Evolutionary conservation across 2,797 vertebrate species (phyloP), one percentile per base, ranked within the genome.

Genomic region (Chelidonichthys spinosus): DNA sequence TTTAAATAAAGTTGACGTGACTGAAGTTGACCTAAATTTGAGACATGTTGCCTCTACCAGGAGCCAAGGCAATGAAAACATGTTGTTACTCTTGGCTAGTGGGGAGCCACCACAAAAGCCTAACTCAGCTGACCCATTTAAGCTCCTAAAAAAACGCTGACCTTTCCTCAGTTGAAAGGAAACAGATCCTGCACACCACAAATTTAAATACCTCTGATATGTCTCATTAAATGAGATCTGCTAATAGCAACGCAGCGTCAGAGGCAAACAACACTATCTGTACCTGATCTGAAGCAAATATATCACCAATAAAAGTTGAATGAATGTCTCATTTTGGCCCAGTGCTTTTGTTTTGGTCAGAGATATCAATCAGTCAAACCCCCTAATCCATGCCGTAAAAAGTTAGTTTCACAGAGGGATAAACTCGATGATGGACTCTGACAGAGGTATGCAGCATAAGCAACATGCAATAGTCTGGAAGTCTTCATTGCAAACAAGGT

Each of bases 391-490:
- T 53, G 68, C 72, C 67, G 54, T 88, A 88, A 88, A 88, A 75
- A 18, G 18, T 82, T 72, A 72, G 69, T 85, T 76, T 84, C 68
- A 75, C 71, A 82, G 32, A 63, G 76, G 75, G 79, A 79, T 84
- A 69, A 83, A 86, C 54, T 60, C 2, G 0, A 37, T 75, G 69
- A 87, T 64, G 65, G 71, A 71, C 66, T 72, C 50, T 79, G 87
- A 89, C 82, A 77, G 47, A 76, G 67, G 52, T 67, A 78, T 75
- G 85, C 60, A 32, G 68, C 73, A 72, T 79, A 43, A 69, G 69
- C 70, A 89, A 78, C 84, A 81, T n/a, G 42, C 49, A 17, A 87
- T 59, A 63, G 82, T 89, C 92, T 93, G 93, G 89, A 94, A 93
- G 82, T 86, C 74, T 86, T 93, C 91, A 91, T 64, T 25, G 69